Evolutionary conservation across 2,888 invertebrate genomes (phyloP).

Genomic region (Aphodius granarius): DNA sequence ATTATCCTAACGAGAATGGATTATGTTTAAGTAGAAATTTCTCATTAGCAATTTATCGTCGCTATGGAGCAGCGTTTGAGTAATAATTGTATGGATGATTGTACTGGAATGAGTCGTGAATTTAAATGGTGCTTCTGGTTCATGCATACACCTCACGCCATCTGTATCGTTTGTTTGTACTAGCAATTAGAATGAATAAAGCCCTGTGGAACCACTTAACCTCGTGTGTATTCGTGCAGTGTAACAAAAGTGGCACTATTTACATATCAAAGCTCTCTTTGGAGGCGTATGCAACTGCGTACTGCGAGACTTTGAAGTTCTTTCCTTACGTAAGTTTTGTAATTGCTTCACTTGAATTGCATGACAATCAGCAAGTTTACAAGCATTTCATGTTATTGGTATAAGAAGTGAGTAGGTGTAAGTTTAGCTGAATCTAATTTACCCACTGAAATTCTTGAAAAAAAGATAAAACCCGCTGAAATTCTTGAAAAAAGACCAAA

Average conservation of each 20-base stretch:
- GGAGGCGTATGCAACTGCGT: neutral
- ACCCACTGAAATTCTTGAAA: too few relatives aligned
- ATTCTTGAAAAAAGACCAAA: too few relatives aligned
- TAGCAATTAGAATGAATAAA: constrained; percentile 4
- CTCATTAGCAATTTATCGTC: neutral
- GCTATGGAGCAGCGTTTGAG: neutral
- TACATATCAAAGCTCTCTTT: constrained; percentile 4
- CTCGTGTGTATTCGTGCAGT: neutral
- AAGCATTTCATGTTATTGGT: neutral
- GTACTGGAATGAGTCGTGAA: neutral
- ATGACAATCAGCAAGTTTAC: neutral
- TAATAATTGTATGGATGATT: neutral
- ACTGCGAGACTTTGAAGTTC: neutral
- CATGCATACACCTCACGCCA: neutral
- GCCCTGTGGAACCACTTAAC: constrained; percentile 4
- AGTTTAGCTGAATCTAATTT: too few relatives aligned
- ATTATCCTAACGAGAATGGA: neutral
- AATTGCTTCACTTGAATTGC: neutral
- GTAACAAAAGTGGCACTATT: neutral
- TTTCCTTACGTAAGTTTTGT: neutral
- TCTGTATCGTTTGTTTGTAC: constrained; percentile 9
- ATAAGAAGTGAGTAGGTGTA: neutral
- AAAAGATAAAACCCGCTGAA: too few relatives aligned
- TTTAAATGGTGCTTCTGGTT: neutral
- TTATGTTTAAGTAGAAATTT: neutral